Evolutionary conservation across 2,113 vertebrate species (phyloP).

Genomic region (Catharus minimus): DNA sequence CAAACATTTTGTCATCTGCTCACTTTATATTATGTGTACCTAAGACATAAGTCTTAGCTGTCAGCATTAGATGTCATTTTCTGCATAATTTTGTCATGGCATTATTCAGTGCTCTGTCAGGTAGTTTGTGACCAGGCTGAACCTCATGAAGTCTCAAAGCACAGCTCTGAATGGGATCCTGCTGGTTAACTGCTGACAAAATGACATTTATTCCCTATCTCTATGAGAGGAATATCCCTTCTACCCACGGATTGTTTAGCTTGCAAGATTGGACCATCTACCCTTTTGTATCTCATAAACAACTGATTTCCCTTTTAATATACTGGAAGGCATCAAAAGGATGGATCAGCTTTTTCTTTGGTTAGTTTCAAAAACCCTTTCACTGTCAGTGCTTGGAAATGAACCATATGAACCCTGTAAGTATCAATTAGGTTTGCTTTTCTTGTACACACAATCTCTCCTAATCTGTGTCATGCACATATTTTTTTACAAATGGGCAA

Average conservation of each 20-base stretch:
- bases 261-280: not conserved
- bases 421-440: not conserved
- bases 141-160: not conserved
- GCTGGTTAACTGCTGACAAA: not conserved
- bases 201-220: not conserved
- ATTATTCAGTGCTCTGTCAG: not conserved
- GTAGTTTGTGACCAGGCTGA: not conserved
- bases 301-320: not conserved
- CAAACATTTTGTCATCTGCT: constrained; percentile 16
- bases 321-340: not conserved
- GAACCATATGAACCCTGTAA: not conserved
- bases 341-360: not conserved
- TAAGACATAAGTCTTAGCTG: not conserved
- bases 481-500: not conserved
- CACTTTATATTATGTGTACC: not conserved
- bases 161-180: not conserved
- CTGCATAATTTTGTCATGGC: not conserved
- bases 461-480: not conserved
- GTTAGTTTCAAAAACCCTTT: not conserved
- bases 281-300: not conserved
- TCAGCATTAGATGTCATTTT: not conserved
- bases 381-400: not conserved
- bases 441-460: not conserved
- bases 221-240: not conserved
- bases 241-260: not conserved